A percentile compares a stretch with the other conserved stretches of the same genome.
These are phyloP conservation scores for Labia minor DNA, from an alignment of 2,888 invertebrate species.

Conservation along the genomic window DNA sequence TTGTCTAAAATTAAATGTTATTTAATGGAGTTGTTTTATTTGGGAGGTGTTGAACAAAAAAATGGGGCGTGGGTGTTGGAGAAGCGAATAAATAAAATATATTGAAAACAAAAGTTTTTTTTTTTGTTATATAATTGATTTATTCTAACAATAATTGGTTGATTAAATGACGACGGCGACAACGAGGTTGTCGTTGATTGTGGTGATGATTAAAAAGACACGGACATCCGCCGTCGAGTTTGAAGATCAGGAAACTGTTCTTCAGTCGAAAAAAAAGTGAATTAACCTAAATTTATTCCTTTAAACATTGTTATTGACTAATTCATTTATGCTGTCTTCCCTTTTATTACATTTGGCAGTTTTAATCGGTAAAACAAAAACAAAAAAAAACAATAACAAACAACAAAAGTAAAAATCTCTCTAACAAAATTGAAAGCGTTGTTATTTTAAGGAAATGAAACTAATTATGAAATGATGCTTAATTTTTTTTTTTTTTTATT, in stretches of 20 bases:
- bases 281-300: slow-evolving; percentile 13
- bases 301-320: neutral
- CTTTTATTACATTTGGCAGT: neutral
- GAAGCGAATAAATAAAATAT: too few species aligned
- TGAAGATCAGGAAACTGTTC: neutral
- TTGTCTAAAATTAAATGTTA: neutral
- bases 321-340: neutral
- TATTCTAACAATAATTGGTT: neutral
- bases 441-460: neutral
- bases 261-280: neutral
- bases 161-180: neutral
- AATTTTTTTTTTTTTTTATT: too few species aligned
- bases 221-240: neutral
- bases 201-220: slow-evolving; percentile 13
- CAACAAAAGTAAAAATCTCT: too few species aligned
- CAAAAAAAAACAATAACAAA: neutral
- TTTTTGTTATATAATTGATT: too few species aligned
- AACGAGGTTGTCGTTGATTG: too few species aligned
- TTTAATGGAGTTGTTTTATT: neutral
- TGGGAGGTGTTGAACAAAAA: neutral
- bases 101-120: too few species aligned
- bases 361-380: neutral
- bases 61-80: neutral
- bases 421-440: neutral
- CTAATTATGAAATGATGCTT: too few species aligned